Evolutionary conservation across 2,797 vertebrate species (phyloP), one percentile per base, ranked within the genome.

Genomic region (Acrossocheilus wenchowensis): DNA sequence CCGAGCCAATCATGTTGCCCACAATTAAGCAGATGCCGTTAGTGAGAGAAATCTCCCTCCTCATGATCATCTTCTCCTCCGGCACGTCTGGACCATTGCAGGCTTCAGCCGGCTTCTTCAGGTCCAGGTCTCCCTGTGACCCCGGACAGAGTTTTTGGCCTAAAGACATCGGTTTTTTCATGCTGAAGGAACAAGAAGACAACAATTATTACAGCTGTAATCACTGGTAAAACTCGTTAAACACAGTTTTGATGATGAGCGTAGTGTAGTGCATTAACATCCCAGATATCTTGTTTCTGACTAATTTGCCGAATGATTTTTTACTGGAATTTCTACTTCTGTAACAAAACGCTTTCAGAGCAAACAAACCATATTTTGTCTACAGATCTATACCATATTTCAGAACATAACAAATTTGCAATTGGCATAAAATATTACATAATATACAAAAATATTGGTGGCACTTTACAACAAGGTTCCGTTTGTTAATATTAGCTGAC

Each of bases 1-100:
- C 97, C 0, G 97, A 98, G 87, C 96, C 97, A 34, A 97, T 97
- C 96, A 97, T 97, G 90, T 97, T 97, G 21, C 97, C 96, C 30
- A 97, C 95, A 7, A 97, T 97, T 85, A 97, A 95, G 87, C 95
- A 97, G 90, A 97, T 90, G 23, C 96, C 96, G 66, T 96, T 97
- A 11, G 93, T 26, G 52, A 98, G 94, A 0, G 96, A 96, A 90
- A 97, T 97, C 90, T 97, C 96, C 87, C 96, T 95, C 90, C 95
- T 97, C 97, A 97, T 94, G 90, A 95, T 94, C 91, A 97, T 93
- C 92, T 96, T 97, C 68, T 94, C 95, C 11, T 75, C 90, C 15
- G 90, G 87, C 0, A 2, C 84, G 1, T 81, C 87, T 4, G 81
- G 15, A n/a, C 34, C 78, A 36, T 36, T 68, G 39, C 36, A 26